Conservation (phyloP, 2,888 invertebrate genomes). For the Cephus nigrinus region DNA sequence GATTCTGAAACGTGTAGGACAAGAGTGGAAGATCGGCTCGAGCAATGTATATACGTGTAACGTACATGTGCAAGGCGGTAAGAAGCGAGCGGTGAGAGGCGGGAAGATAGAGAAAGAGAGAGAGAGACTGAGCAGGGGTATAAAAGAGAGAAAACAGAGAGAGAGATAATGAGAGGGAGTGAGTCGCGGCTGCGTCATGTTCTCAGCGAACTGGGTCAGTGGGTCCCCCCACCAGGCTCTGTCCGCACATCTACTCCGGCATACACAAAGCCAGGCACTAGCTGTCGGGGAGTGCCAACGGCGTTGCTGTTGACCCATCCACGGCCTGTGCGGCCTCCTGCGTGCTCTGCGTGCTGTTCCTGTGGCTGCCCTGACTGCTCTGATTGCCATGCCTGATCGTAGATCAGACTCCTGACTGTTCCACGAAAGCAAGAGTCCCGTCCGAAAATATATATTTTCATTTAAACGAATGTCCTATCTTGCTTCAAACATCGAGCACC, state of each 20-base stretch:
- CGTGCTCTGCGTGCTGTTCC: constrained; percentile 20
- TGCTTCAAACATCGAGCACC: not conserved
- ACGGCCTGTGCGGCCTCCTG: constrained; percentile 33
- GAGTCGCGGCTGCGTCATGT: constrained; percentile 65
- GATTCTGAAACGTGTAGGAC: not conserved
- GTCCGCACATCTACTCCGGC: constrained; percentile 28
- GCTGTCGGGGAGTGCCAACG: constrained; percentile 60
- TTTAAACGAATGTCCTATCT: not conserved
- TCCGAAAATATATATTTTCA: constrained; percentile 1
- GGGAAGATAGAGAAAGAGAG: constrained; percentile 19
- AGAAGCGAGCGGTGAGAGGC: constrained; percentile 11
- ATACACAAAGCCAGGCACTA: constrained; percentile 43
- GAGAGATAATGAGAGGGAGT: constrained; percentile 47
- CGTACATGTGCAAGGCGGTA: not conserved
- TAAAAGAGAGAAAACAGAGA: constrained; percentile 12
- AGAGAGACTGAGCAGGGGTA: constrained; percentile 12
- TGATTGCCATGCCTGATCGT: constrained; percentile 20
- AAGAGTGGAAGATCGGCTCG: not conserved
- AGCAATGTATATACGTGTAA: not conserved
- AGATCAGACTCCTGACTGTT: constrained; percentile 36
- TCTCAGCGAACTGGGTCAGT: constrained; percentile 83
- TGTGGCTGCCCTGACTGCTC: constrained; percentile 10
- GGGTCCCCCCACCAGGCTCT: constrained; percentile 75
- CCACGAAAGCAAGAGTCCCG: constrained; percentile 20
- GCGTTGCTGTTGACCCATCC: constrained; percentile 64